phyloP scores from a whole-genome alignment of 2,797 vertebrate species.

The Chelonia mydas region DNA sequence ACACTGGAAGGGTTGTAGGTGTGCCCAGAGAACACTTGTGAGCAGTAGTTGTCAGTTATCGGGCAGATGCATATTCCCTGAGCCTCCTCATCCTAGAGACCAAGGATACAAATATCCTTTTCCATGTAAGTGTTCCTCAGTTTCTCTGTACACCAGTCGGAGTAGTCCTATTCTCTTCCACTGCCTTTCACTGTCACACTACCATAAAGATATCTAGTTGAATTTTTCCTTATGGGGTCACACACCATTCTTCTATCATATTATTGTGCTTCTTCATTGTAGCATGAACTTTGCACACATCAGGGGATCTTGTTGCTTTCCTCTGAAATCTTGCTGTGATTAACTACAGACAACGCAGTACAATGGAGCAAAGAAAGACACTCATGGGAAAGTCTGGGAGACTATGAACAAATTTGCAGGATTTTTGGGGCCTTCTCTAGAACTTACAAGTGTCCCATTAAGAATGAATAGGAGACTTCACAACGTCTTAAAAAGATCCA shows the following conservation, averaged over 20 bases:
- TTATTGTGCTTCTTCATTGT: constrained; percentile 5
- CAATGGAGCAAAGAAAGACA: background rate
- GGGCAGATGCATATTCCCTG: background rate
- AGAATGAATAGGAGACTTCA: background rate
- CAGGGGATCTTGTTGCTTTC: constrained; percentile 1
- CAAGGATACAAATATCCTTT: constrained; percentile 66
- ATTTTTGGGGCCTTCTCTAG: background rate
- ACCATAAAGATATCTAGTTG: constrained; percentile 17
- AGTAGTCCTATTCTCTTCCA: background rate
- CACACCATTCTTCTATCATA: constrained; percentile 11
- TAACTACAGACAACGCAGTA: background rate
- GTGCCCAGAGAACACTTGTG: background rate
- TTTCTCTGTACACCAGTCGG: constrained; percentile 9
- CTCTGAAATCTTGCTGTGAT: background rate
- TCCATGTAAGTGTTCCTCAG: background rate
- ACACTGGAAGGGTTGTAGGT: background rate
- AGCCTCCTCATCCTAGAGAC: constrained; percentile 6
- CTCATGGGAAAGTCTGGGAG: constrained; percentile 13
- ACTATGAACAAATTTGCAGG: background rate
- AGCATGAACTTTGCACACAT: background rate
- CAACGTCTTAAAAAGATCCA: background rate
- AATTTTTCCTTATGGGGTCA: background rate
- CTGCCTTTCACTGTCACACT: background rate
- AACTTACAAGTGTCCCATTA: background rate
- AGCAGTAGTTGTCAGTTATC: background rate